phyloP scores from a whole-genome alignment of 2,797 vertebrate genomes.

The Rallus crepitans region DNA sequence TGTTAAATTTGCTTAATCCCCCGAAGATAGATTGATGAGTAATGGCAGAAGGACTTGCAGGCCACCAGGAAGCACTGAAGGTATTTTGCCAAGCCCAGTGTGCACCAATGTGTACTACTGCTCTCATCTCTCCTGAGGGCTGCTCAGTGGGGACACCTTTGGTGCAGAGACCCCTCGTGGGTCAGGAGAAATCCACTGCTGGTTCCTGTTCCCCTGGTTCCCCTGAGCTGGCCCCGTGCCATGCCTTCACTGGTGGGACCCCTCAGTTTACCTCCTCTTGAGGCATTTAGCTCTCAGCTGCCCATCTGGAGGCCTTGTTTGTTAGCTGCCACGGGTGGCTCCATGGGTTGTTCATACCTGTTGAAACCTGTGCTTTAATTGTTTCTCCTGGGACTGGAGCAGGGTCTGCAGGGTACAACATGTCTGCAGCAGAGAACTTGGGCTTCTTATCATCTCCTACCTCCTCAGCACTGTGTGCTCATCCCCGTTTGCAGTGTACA shows the following conservation, averaged over 20 bases:
- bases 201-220: not conserved
- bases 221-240: not conserved
- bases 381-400: not conserved
- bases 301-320: not conserved
- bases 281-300: not conserved
- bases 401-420: not conserved
- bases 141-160: fast-evolving
- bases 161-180: fast-evolving
- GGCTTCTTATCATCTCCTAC: not conserved
- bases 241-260: not conserved
- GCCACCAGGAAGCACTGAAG: not conserved
- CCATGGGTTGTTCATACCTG: fast-evolving
- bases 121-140: not conserved
- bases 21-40: not conserved
- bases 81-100: not conserved
- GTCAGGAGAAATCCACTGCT: fast-evolving
- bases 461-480: not conserved
- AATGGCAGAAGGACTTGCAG: not conserved
- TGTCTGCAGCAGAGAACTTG: not conserved
- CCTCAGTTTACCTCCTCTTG: not conserved
- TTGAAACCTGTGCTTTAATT: not conserved
- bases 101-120: fast-evolving
- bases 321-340: not conserved
- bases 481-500: not conserved
- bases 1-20: not conserved